phyloP scores from a whole-genome alignment of 2,888 invertebrate genomes.

The Tenthredo livida region DNA sequence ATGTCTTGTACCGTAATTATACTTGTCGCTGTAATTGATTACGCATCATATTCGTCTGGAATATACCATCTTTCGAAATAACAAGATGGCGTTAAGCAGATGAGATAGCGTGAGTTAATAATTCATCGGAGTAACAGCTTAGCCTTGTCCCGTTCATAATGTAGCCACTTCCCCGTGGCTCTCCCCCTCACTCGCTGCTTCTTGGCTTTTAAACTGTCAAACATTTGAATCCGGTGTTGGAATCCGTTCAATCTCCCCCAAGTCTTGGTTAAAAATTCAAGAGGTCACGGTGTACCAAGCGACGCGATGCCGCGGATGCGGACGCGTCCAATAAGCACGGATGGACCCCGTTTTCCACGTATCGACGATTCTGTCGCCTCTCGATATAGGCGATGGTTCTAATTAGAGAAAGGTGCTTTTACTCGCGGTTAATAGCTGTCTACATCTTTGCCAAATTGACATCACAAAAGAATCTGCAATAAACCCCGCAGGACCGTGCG shows the following conservation, averaged over 20 bases:
- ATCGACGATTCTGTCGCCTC: slow-evolving; percentile 32
- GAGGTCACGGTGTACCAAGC: slow-evolving; percentile 44
- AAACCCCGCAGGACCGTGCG: neutral
- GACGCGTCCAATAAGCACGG: slow-evolving; percentile 48
- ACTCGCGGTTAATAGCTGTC: slow-evolving; percentile 14
- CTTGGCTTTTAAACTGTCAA: slow-evolving; percentile 78
- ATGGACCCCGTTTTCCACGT: neutral
- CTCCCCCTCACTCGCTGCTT: slow-evolving; percentile 63
- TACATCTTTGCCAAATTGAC: neutral
- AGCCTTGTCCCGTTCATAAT: slow-evolving; percentile 78
- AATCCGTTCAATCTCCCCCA: slow-evolving; percentile 70
- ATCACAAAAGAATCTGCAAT: slow-evolving; percentile 2
- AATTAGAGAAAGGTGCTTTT: slow-evolving; percentile 17
- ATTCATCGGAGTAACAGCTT: slow-evolving; percentile 73
- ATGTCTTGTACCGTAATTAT: neutral
- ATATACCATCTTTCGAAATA: slow-evolving; percentile 18
- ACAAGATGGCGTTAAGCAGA: slow-evolving; percentile 49
- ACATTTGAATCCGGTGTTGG: slow-evolving; percentile 71
- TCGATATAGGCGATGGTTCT: neutral
- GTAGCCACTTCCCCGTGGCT: slow-evolving; percentile 69
- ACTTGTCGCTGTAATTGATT: slow-evolving; percentile 24
- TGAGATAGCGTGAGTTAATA: slow-evolving; percentile 44
- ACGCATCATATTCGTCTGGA: neutral
- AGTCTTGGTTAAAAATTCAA: slow-evolving; percentile 74
- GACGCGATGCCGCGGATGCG: slow-evolving; percentile 33